phyloP scores from a whole-genome alignment of 2,888 invertebrate species.

The Melieria crassipennis region DNA sequence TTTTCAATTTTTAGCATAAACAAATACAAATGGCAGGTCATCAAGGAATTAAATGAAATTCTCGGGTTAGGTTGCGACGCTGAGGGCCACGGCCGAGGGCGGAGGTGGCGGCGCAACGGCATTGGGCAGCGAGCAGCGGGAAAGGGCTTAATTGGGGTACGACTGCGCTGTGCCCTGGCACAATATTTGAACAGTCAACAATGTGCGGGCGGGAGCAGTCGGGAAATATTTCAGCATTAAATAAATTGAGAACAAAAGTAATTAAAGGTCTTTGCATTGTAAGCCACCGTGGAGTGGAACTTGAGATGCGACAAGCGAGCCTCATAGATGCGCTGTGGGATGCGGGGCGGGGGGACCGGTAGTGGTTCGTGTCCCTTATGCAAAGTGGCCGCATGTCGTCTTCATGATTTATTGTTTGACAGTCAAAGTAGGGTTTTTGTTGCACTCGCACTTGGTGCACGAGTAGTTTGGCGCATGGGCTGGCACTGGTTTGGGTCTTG shows the following conservation, averaged over 20 bases:
- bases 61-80: constrained; percentile 37
- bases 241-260: constrained; percentile 39
- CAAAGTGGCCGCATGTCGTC: constrained; percentile 34
- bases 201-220: background rate
- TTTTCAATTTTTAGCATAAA: constrained; percentile 41
- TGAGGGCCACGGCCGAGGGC: constrained; percentile 20
- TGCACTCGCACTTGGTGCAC: background rate
- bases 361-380: constrained; percentile 1
- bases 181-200: constrained; percentile 12
- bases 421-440: constrained; percentile 43
- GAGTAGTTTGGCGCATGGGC: constrained; percentile 19
- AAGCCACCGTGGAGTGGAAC: constrained; percentile 16
- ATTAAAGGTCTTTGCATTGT: constrained; percentile 50
- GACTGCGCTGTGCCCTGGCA: constrained; percentile 29
- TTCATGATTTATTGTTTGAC: constrained; percentile 57
- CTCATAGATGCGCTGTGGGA: constrained; percentile 5
- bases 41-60: constrained; percentile 50
- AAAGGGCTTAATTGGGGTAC: constrained; percentile 55
- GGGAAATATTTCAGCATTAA: constrained; percentile 26
- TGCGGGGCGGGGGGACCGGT: background rate
- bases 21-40: constrained; percentile 57
- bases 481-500: background rate
- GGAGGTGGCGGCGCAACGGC: background rate
- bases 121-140: constrained; percentile 9
- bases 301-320: constrained; percentile 23